Evolutionary conservation across 2,797 vertebrate genomes (phyloP), one percentile per base, ranked within the genome.

Genomic region (Strix occidentalis): DNA sequence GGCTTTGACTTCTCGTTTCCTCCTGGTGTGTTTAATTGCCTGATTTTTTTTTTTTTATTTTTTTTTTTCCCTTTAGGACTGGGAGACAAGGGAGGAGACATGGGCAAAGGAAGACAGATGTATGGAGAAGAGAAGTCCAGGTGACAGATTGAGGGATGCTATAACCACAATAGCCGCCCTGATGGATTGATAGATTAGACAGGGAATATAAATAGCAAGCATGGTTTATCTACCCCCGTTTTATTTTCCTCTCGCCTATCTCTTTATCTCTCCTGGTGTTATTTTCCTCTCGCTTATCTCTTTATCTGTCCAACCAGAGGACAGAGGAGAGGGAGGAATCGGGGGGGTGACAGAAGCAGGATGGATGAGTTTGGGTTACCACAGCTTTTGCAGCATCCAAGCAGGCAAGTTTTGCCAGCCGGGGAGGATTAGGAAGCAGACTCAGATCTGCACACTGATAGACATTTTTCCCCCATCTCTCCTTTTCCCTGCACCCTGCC

Each of bases 131-230:
- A 91, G 91, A 96, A 93, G 61, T 89, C 90, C 94, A 93, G 96
- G 92, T 87, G 80, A 96, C 96, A 96, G 97, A 88, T 75, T 89
- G 94, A 98, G 89, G 76, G 95, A 91, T 89, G 92, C 76, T 94
- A 19, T 57, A 93, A 92, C 57, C 88, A 88, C 86, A 93, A 26
- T 31, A 91, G 95, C 90, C 33, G 50, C 86, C 84, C 39, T 17
- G 90, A 95, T 89, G 94, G 97, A 96, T 92, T 97, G 97, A 97
- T 92, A 95, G 97, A 97, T 97, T 75, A 96, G 95, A 90, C 88
- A 68, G 31, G 72, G 95, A 96, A 97, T 97, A 97, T 96, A 98
- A 97, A 97, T 96, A 96, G 95, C 84, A 91, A 70, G 88, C 79
- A 70, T n/a, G 58, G 96, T 97, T 97, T 97, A 96, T 97, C 96